A percentile compares a stretch with the other conserved stretches of the same genome.
These are phyloP conservation scores for Dryobotodes eremita DNA, from an alignment of 2,888 invertebrate genomes.

Conservation along the genomic window DNA sequence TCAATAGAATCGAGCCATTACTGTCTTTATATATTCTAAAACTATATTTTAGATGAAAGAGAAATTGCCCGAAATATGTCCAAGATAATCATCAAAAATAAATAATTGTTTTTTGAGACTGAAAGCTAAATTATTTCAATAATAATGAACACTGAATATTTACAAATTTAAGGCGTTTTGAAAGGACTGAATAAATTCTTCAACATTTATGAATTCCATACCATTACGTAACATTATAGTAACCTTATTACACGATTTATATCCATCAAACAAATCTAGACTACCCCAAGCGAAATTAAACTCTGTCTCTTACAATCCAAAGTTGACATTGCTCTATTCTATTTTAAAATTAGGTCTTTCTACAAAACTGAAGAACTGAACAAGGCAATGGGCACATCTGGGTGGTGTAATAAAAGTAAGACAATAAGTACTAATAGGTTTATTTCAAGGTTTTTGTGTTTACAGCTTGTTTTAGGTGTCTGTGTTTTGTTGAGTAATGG, in stretches of 20 bases:
- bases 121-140: neutral
- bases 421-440: constrained; percentile 64
- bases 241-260: constrained; percentile 38
- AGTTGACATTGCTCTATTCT: neutral
- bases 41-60: neutral
- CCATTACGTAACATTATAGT: constrained; percentile 11
- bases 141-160: neutral
- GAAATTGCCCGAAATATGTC: neutral
- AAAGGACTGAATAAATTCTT: neutral
- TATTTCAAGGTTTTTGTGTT: constrained; percentile 57
- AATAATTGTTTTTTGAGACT: neutral
- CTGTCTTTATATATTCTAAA: neutral
- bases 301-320: accelerated
- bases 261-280: constrained; percentile 26
- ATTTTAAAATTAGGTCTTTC: constrained; percentile 20
- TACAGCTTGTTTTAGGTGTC: constrained; percentile 38
- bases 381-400: constrained; percentile 64
- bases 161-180: neutral
- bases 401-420: constrained; percentile 54
- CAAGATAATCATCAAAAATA: neutral
- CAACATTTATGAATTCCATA: constrained; percentile 29
- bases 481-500: constrained; percentile 41
- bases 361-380: constrained; percentile 24
- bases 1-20: neutral
- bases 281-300: constrained; percentile 1